Conservation (phyloP, 2,113 vertebrate genomes). For the Fulica atra region DNA sequence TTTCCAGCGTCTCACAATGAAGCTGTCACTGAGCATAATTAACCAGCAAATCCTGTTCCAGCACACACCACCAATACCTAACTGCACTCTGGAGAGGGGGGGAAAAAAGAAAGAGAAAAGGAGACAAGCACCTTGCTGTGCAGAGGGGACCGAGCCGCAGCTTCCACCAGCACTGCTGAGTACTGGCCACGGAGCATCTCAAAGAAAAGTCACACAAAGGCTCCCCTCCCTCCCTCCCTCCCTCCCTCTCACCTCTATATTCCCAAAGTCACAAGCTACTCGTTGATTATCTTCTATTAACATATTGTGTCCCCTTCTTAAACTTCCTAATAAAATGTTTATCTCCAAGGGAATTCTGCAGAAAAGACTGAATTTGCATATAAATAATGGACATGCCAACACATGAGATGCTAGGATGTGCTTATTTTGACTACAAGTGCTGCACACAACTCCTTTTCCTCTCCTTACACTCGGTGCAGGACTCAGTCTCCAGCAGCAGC, state of each 20-base stretch:
- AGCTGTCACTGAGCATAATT: background rate
- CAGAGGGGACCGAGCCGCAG: background rate
- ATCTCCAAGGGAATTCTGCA: conserved; percentile 55
- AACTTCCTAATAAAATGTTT: conserved; percentile 35
- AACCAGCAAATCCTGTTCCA: background rate
- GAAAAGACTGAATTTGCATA: conserved; percentile 67
- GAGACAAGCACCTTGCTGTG: background rate
- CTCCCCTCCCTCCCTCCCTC: background rate
- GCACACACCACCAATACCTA: background rate
- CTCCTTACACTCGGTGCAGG: conserved; percentile 25
- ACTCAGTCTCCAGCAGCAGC: background rate
- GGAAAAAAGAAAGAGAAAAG: background rate
- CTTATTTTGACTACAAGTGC: conserved; percentile 9
- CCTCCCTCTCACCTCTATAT: background rate
- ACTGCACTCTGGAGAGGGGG: background rate
- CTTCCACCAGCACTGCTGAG: accelerated
- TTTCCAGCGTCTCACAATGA: background rate
- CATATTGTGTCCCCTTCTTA: background rate
- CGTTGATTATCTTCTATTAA: conserved; percentile 21
- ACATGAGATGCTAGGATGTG: conserved; percentile 44
- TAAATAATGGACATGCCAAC: conserved; percentile 69
- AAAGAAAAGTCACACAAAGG: background rate
- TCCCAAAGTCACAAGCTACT: background rate
- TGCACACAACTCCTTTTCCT: conserved; percentile 10
- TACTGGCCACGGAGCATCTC: background rate